A percentile compares a stretch with the other conserved stretches of the same genome.
phyloP scores from a whole-genome alignment of 2,797 vertebrate species.

The Clarias laeviceps region DNA sequence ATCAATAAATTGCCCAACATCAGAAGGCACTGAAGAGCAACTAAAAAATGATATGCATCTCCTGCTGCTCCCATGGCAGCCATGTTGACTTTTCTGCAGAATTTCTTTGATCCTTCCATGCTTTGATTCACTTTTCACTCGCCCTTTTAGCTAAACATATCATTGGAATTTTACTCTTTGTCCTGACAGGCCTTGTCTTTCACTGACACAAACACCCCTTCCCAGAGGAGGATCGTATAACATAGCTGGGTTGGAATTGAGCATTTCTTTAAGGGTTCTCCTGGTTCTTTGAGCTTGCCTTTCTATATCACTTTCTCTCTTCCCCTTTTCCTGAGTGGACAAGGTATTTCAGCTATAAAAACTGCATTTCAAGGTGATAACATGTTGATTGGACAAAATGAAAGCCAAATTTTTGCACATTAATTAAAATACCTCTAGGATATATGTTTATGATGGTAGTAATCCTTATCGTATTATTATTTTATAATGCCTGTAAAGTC shows the following conservation, averaged over 20 bases:
- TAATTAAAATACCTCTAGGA: not conserved
- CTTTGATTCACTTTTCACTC: conserved; percentile 85
- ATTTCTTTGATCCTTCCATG: conserved; percentile 79
- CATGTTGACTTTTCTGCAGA: conserved; percentile 81
- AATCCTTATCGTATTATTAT: not conserved
- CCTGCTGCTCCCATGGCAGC: conserved; percentile 84
- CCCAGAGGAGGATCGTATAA: conserved; percentile 70
- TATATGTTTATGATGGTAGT: not conserved
- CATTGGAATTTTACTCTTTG: conserved; percentile 84
- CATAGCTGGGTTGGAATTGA: conserved; percentile 78
- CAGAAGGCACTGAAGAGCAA: conserved; percentile 73
- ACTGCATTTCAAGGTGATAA: conserved; percentile 1
- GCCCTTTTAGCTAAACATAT: conserved; percentile 87
- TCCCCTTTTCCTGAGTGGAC: conserved; percentile 26
- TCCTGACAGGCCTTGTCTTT: conserved; percentile 85
- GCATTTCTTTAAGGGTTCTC: conserved; percentile 74
- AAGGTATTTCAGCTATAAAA: not conserved
- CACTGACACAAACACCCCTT: conserved; percentile 76
- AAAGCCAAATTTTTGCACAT: not conserved
- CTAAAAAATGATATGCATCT: conserved; percentile 84
- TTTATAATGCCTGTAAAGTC: not conserved
- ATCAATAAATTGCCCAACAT: conserved; percentile 78
- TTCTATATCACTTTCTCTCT: conserved; percentile 42
- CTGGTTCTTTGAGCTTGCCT: conserved; percentile 65
- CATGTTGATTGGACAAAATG: conserved; percentile 6